Percentiles rank a stretch among this genome's conserved stretches.
Conservation (phyloP, 1,140 invertebrate species). For the Rhizoglyphus robini region DNA sequence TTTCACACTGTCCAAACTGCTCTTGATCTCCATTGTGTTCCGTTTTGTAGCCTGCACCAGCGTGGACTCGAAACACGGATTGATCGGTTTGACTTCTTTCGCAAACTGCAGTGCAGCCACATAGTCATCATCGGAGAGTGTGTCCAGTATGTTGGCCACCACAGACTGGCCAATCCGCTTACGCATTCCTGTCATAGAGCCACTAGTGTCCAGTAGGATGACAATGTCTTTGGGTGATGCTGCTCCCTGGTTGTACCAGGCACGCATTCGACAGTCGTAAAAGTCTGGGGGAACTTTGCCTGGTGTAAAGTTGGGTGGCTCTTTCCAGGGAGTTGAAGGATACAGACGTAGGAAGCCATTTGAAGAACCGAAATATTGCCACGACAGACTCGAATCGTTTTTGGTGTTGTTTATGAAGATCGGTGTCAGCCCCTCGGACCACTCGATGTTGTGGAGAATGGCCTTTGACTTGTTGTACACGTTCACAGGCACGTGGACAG, state of each 20-base stretch:
- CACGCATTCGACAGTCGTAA: slow-evolving; percentile 69
- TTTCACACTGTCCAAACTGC: slow-evolving; percentile 53
- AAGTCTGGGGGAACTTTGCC: slow-evolving; percentile 45
- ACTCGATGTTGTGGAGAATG: slow-evolving; percentile 58
- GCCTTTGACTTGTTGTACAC: slow-evolving; percentile 65
- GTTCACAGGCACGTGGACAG: slow-evolving; percentile 85
- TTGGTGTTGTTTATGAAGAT: slow-evolving; percentile 71
- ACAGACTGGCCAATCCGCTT: slow-evolving; percentile 80
- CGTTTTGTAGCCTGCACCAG: slow-evolving; percentile 73
- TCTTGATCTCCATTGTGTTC: slow-evolving; percentile 70
- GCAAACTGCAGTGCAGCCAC: slow-evolving; percentile 28
- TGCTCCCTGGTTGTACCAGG: slow-evolving; percentile 92
- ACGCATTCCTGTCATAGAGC: slow-evolving; percentile 91
- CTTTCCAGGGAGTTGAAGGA: slow-evolving; percentile 42
- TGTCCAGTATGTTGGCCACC: slow-evolving; percentile 72
- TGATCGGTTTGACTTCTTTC: slow-evolving; percentile 36
- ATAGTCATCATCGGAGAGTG: slow-evolving; percentile 94
- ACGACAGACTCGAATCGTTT: slow-evolving; percentile 69
- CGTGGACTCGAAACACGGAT: slow-evolving; percentile 65
- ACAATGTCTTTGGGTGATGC: slow-evolving; percentile 94
- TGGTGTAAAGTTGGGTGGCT: neutral
- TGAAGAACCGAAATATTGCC: slow-evolving; percentile 91
- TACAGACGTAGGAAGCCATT: slow-evolving; percentile 79
- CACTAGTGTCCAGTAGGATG: slow-evolving; percentile 82
- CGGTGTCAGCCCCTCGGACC: slow-evolving; percentile 69